Base-by-base conservation (phyloP, 2,888 invertebrate genomes). In the Tenthredo distinguenda region DNA sequence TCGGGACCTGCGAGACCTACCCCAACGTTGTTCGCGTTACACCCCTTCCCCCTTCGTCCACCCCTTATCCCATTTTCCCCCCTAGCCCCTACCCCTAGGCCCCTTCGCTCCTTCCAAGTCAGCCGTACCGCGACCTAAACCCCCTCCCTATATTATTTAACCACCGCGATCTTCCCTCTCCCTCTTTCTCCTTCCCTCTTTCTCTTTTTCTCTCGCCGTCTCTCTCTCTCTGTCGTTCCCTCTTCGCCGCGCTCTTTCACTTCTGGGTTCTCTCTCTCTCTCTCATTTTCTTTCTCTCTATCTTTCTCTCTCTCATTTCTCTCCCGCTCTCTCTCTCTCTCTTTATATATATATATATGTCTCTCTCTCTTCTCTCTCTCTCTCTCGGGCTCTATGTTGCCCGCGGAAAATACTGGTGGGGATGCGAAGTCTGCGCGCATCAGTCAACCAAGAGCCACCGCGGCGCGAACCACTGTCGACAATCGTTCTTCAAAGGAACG, bases 371-470 rank as follows among this genome's bases (percentile, higher is more conserved):
- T 15, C 76, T 84, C 71, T 65, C 85, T 79, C 86, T 0, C 84
- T 72, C 85, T 5, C 76, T 34, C 71, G 31, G 55, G 40, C 68
- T 43, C 77, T 40, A 55, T 71, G 84, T 86, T 85, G 76, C 85
- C 84, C 62, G 85, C 34, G 91, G 90, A 88, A 90, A 87, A 88
- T 88, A 89, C 91, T 92, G 92, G 92, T 92, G 92, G 93, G 93
- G 93, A 92, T 92, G 89, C 91, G 91, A 91, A 92, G 90, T 92
- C 92, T 92, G 92, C 92, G 92, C 92, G 91, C 82, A 85, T 81
- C 93, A 93, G 93, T 93, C 93, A 92, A 93, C 92, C 91, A 91
- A 92, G 92, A 93, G 93, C 92, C 91, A 91, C 93, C 92, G 92
- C 91, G 91, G 91, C 91, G 93, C 91, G 89, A 92, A 92, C 91